Conservation (phyloP, 1,140 invertebrate genomes). For the Drosophila bipectinata region DNA sequence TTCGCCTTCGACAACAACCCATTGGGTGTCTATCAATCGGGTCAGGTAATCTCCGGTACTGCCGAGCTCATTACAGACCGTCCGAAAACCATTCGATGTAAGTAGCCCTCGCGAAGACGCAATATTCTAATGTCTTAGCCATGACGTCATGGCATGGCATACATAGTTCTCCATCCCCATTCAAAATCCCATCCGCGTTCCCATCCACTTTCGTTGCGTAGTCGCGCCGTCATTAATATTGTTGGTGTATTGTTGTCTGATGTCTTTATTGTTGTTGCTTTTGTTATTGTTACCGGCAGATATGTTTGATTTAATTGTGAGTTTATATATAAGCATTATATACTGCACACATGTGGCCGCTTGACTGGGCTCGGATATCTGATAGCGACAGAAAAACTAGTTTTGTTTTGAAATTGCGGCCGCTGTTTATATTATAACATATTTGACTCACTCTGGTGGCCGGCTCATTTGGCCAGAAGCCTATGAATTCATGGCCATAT, state of each 20-base stretch:
- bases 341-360: constrained; percentile 30
- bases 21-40: constrained; percentile 85
- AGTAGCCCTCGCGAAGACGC: constrained; percentile 49
- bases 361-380: constrained; percentile 51
- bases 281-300: constrained; percentile 53
- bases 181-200: constrained; percentile 14
- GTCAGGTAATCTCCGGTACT: constrained; percentile 85
- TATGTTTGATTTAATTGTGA: constrained; percentile 26
- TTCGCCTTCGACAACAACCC: constrained; percentile 85
- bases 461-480: constrained; percentile 10
- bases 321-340: constrained; percentile 13
- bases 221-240: constrained; percentile 59
- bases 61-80: constrained; percentile 84
- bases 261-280: constrained; percentile 29
- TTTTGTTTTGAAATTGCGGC: constrained; percentile 58
- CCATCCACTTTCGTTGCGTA: constrained; percentile 66
- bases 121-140: constrained; percentile 34
- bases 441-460: constrained; percentile 37
- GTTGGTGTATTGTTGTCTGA: constrained; percentile 23
- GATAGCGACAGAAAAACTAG: constrained; percentile 67
- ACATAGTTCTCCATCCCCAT: constrained; percentile 11
- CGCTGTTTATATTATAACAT: constrained; percentile 42
- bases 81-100: constrained; percentile 85
- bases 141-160: constrained; percentile 63
- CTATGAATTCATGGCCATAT: constrained; percentile 9